Percentiles rank a stretch among this genome's conserved stretches.
These are phyloP conservation scores for Craterocephalus amniculus DNA, from an alignment of 2,797 vertebrate species.

Conservation along the genomic window DNA sequence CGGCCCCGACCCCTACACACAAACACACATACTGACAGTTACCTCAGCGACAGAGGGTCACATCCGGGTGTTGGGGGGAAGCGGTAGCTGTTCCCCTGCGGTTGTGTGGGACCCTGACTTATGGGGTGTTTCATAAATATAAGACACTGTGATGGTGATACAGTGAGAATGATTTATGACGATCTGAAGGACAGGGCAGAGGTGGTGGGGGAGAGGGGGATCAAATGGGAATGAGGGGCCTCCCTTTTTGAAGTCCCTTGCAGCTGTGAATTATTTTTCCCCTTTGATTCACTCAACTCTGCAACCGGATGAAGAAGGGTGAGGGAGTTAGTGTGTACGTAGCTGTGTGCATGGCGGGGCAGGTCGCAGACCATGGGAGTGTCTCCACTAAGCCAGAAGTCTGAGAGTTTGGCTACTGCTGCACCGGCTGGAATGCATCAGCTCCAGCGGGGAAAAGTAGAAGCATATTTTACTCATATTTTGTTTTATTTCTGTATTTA, in stretches of 20 bases:
- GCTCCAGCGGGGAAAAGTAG: slow-evolving; percentile 49
- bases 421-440: slow-evolving; percentile 74
- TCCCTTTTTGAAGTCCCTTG: slow-evolving; percentile 73
- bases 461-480: slow-evolving; percentile 61
- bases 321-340: slow-evolving; percentile 59
- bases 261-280: slow-evolving; percentile 82
- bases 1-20: slow-evolving; percentile 40
- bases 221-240: slow-evolving; percentile 63
- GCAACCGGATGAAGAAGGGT: slow-evolving; percentile 63
- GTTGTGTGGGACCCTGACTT: slow-evolving; percentile 65
- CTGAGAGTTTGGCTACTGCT: slow-evolving; percentile 63
- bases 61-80: slow-evolving; percentile 51
- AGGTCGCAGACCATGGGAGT: slow-evolving; percentile 78
- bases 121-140: slow-evolving; percentile 79
- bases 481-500: slow-evolving; percentile 63
- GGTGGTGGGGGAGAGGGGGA: slow-evolving; percentile 15
- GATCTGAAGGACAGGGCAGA: slow-evolving; percentile 56
- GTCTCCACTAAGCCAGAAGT: slow-evolving; percentile 54
- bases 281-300: slow-evolving; percentile 72
- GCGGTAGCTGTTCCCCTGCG: slow-evolving; percentile 57
- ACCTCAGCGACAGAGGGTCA: slow-evolving; percentile 54
- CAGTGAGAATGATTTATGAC: slow-evolving; percentile 79
- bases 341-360: slow-evolving; percentile 36
- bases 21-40: slow-evolving; percentile 49
- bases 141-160: slow-evolving; percentile 66